Evolutionary conservation across 2,888 invertebrate species (phyloP), one percentile per base, ranked within the genome.

Genomic region (Cryptocheilus praepositus): DNA sequence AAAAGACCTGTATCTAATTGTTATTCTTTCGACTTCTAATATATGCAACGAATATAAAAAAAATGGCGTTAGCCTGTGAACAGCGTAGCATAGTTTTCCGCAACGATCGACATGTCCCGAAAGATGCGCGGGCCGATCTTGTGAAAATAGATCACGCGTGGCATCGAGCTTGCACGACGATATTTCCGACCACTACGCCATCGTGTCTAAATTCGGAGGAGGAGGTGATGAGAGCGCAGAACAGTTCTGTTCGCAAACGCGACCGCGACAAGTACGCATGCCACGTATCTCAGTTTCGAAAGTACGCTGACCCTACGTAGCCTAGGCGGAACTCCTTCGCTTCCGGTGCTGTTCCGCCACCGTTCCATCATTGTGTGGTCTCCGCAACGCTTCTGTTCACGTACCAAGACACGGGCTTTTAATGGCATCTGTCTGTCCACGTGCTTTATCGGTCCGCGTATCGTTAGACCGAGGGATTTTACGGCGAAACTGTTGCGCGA

Each of bases 271-370:
- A 64, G 65, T 45, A 58, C 61, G 43, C 54, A 56, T 16, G 70
- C 64, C 78, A 71, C 73, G 74, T 65, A 77, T 79, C 75, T 74
- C 73, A 74, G 56, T 75, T 79, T 80, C 71, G 75, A 81, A 83
- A 85, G 86, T 84, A 83, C 85, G 84, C 81, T 86, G 86, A 87
- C 86, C 87, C 85, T 83, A 77, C 79, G 57, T 15, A 65, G 82
- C 83, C 81, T 83, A 82, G 85, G 83, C 86, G 86, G 87, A 86
- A 86, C 86, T 86, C 81, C 81, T 85, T 83, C 82, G 75, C 86
- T 86, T 86, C 86, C 86, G 85, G 86, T 86, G 83, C 80, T 85
- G 85, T 86, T 84, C 83, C 83, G 83, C 80, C 83, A 81, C 79
- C 77, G 81, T 82, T 85, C 82, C 83, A 83, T 11, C 13, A 8